These are phyloP conservation scores for Microcebus ravelobensis DNA, from an alignment of 2,113 vertebrate species.

Conservation along the genomic window DNA sequence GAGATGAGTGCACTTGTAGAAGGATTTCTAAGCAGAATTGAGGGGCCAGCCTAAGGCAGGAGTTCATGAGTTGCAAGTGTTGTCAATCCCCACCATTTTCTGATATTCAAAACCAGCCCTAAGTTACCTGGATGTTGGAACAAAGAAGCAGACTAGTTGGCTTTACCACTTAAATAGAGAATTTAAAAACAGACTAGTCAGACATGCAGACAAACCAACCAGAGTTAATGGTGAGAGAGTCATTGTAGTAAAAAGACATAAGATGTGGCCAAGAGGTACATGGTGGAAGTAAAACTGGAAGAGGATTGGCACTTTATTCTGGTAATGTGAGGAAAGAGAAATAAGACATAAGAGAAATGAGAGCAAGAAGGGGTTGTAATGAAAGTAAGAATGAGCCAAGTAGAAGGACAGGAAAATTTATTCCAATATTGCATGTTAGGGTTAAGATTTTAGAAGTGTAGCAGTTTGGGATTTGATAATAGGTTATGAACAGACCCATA, in stretches of 20 bases:
- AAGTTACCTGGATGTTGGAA: neutral
- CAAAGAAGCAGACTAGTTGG: neutral
- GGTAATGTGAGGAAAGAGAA: neutral
- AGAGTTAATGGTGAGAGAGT: neutral
- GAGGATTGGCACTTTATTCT: neutral
- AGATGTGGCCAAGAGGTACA: neutral
- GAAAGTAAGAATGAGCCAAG: neutral
- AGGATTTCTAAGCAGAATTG: rapidly evolving
- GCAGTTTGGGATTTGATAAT: neutral
- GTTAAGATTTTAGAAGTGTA: neutral
- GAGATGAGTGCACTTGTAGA: neutral
- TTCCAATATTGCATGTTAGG: neutral
- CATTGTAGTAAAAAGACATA: neutral
- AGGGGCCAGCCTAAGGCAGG: neutral
- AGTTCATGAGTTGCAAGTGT: neutral
- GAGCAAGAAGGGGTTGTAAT: neutral
- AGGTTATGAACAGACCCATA: neutral
- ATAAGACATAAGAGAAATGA: neutral
- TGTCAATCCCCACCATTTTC: rapidly evolving
- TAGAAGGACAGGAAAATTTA: neutral
- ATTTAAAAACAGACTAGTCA: neutral
- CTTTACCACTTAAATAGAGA: neutral
- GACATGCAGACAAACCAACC: neutral
- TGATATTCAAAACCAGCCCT: neutral
- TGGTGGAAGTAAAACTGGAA: neutral